These are phyloP conservation scores for Neotoxoptera formosana DNA, from an alignment of 1,140 invertebrate species.

Conservation along the genomic window DNA sequence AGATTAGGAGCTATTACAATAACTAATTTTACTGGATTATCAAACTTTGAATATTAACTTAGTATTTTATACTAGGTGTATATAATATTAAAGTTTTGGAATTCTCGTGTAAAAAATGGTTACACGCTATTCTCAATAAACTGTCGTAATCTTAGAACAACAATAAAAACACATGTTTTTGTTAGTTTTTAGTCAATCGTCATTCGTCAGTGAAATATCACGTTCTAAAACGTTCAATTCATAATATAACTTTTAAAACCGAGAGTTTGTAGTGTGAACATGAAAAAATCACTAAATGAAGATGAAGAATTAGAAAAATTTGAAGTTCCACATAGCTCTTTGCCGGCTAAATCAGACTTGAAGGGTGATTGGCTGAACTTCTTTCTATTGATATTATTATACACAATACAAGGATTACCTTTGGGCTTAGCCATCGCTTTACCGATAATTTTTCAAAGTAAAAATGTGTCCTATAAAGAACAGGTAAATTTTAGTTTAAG, in stretches of 20 bases:
- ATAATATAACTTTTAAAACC: neutral
- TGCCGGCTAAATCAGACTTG: neutral
- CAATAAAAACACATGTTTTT: neutral
- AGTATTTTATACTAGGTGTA: no score
- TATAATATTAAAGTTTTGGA: neutral
- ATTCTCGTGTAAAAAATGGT: neutral
- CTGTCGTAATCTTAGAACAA: neutral
- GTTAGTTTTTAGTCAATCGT: neutral
- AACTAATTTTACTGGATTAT: neutral
- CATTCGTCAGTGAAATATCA: neutral
- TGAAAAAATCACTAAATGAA: neutral
- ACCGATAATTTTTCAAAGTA: constrained; percentile 93
- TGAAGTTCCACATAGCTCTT: neutral
- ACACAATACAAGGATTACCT: constrained; percentile 95
- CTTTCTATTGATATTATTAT: constrained; percentile 86
- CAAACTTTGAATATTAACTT: neutral
- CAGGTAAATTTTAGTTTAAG: constrained; percentile 66
- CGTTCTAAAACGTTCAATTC: neutral
- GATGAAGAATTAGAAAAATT: neutral
- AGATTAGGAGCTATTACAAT: neutral
- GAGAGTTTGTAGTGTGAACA: neutral
- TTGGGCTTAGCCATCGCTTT: constrained; percentile 91
- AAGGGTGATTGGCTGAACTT: constrained; percentile 76
- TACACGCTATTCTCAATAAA: neutral
- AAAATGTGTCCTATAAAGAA: constrained; percentile 87